phyloP scores from a whole-genome alignment of 2,888 invertebrate species.

The Papilio demoleus region DNA sequence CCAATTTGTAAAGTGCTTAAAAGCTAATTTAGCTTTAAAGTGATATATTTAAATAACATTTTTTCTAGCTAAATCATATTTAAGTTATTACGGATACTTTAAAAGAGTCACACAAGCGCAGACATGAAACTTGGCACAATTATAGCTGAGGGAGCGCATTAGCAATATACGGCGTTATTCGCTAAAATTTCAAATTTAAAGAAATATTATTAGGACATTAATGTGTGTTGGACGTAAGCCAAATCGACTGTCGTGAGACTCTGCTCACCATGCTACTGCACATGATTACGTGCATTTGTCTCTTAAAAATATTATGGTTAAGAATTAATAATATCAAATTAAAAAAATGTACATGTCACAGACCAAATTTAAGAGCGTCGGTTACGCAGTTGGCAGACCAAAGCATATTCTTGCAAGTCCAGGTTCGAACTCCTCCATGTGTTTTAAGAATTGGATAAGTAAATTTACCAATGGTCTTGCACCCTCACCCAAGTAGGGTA shows the following conservation, averaged over 20 bases:
- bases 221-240: constrained; percentile 66
- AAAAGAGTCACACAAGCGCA: constrained; percentile 16
- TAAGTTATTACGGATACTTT: neutral
- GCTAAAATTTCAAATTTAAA: constrained; percentile 65
- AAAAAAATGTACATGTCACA: neutral
- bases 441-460: too few relatives aligned
- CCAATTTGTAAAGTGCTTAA: too few relatives aligned
- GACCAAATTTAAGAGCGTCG: too few relatives aligned
- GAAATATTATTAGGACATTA: constrained; percentile 67
- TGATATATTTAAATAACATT: neutral
- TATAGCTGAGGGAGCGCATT: constrained; percentile 49
- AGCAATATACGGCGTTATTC: constrained; percentile 53
- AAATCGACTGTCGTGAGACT: constrained; percentile 53
- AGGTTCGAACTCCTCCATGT: too few relatives aligned
- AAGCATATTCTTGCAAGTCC: too few relatives aligned
- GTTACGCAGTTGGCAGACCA: too few relatives aligned
- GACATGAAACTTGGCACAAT: constrained; percentile 49
- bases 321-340: neutral
- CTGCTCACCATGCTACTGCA: constrained; percentile 42
- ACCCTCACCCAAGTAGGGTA: too few relatives aligned
- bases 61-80: neutral
- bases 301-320: constrained; percentile 18
- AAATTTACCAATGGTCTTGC: too few relatives aligned
- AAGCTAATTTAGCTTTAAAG: too few relatives aligned
- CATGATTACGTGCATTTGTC: constrained; percentile 37